Base-by-base conservation (phyloP, 2,888 invertebrate species). In the Drosophila niveifrons region DNA sequence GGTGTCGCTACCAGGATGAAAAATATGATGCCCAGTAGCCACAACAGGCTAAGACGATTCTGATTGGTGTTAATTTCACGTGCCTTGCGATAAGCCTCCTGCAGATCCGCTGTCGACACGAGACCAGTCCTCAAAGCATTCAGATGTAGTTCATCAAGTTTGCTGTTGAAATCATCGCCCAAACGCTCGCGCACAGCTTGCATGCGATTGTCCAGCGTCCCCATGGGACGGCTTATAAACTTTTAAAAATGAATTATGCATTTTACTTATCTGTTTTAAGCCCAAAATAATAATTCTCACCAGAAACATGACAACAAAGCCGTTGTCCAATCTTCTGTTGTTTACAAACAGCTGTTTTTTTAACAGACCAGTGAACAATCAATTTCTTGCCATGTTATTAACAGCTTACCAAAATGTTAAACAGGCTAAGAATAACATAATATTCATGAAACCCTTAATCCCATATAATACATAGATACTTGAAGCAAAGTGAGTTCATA, bases 1-100 rank as follows among this genome's bases (percentile, higher is more conserved):
- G 92, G 92, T 3, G 92, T 92, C 17, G 91, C 90, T 7, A 92
- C 70, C 88, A 92, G 78, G 41, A 92, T 90, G 13, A 92, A 92
- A 18, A 90, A 82, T 15, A 92, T 78, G 15, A 92, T 89, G 7
- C 91, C 91, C 43, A 91, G 66, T 0, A 90, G 91, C 90, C 92
- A 91, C 29, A 86, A 13, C 9, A 90, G 73, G 69, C 90, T 91
- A 1, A 90, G 62, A 1, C 90, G 78, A 66, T 91, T 91, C 4
- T 89, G 88, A 48, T 77, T 78, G 13, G 53, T 67, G 11, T 78
- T 88, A 17, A 85, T 83, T 55, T 91, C 88, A 2, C 91, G 82
- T 0, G 90, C 89, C 44, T 90, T 90, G 3, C 88, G 81, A 63
- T 91, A 92, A 0, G 91, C 92, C 58, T 91, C 91, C 44, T 90